Evolutionary conservation across 2,888 invertebrate species (phyloP).

Genomic region (Agrypnus murinus): DNA sequence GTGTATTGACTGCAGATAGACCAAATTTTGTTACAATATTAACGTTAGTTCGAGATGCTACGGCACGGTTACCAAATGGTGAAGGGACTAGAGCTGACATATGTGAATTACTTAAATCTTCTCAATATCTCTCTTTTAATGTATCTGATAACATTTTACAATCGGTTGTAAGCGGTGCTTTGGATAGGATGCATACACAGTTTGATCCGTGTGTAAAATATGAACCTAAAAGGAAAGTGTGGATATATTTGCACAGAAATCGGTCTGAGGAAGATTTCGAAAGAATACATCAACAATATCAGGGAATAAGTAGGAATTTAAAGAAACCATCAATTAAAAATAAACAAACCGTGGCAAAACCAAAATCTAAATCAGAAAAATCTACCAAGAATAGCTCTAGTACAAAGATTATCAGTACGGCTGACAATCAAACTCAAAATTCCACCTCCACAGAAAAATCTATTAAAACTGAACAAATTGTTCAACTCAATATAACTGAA

Average conservation of each 20-base stretch:
- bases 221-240: slow-evolving; percentile 91
- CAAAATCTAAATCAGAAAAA: slow-evolving; percentile 73
- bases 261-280: slow-evolving; percentile 77
- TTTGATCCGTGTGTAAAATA: slow-evolving; percentile 96
- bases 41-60: slow-evolving; percentile 94
- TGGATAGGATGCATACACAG: slow-evolving; percentile 92
- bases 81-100: slow-evolving; percentile 95
- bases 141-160: slow-evolving; percentile 80
- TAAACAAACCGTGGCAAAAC: slow-evolving; percentile 65
- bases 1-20: slow-evolving; percentile 85
- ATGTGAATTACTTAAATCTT: slow-evolving; percentile 85
- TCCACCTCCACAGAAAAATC: slow-evolving; percentile 8
- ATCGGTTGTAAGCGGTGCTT: slow-evolving; percentile 90
- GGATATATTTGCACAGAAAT: slow-evolving; percentile 94
- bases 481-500: slow-evolving; percentile 8
- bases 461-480: slow-evolving; percentile 64
- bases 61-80: slow-evolving; percentile 94
- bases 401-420: slow-evolving; percentile 62
- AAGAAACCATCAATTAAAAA: slow-evolving; percentile 70
- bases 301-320: slow-evolving; percentile 75
- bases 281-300: slow-evolving; percentile 80
- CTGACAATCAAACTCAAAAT: slow-evolving; percentile 60
- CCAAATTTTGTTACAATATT: slow-evolving; percentile 94
- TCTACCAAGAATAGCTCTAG: slow-evolving; percentile 68
- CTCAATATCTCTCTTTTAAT: slow-evolving; percentile 75